Conservation (phyloP, 2,113 vertebrate species). For the Mesoclemmys tuberculata region DNA sequence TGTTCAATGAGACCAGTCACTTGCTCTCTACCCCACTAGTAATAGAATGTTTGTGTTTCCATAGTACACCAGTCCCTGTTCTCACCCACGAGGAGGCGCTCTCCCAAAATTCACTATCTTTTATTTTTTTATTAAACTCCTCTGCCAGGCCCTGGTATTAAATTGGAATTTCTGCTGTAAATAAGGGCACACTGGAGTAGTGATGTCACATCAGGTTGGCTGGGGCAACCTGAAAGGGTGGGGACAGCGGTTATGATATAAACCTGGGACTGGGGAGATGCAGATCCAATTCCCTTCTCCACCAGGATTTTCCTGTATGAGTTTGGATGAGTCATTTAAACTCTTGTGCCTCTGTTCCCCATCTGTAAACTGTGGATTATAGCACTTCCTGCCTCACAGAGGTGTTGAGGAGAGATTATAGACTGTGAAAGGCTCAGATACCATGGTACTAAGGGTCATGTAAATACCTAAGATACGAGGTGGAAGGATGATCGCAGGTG, state of each 20-base stretch:
- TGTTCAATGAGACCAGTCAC: not conserved
- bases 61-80: not conserved
- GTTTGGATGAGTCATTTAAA: accelerated
- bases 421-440: not conserved
- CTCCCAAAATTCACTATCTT: not conserved
- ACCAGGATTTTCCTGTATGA: not conserved
- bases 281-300: not conserved
- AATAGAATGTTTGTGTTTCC: not conserved
- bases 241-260: not conserved
- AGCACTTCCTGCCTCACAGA: not conserved
- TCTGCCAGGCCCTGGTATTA: not conserved
- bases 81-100: not conserved
- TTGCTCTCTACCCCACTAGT: not conserved
- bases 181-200: not conserved
- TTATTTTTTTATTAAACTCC: not conserved
- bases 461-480: not conserved
- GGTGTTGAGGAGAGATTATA: not conserved
- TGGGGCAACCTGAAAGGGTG: not conserved
- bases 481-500: not conserved
- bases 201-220: not conserved
- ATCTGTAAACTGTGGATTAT: not conserved
- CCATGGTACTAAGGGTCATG: not conserved
- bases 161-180: not conserved
- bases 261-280: not conserved
- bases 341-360: not conserved